Evolutionary conservation across 2,888 invertebrate genomes (phyloP).

Genomic region (Orchestes rusci): DNA sequence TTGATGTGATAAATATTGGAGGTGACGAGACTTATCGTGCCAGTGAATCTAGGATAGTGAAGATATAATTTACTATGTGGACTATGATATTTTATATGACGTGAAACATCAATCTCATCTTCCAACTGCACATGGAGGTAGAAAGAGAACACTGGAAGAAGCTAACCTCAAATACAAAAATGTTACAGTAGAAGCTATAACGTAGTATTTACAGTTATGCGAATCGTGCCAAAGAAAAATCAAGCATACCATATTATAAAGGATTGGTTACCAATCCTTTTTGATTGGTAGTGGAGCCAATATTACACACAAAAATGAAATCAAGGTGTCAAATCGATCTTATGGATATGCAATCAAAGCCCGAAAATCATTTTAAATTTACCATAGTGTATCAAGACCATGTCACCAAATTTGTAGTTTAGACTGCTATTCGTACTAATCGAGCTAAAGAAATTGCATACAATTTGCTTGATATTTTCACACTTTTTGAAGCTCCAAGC

Average conservation of each 20-base stretch:
- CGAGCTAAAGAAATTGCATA: conserved; percentile 7
- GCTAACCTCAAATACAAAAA: conserved; percentile 18
- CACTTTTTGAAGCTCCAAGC: conserved; percentile 10
- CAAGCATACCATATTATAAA: too few species aligned
- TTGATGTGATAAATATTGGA: neutral
- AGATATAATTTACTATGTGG: neutral
- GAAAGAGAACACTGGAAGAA: conserved; percentile 20
- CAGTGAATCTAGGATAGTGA: neutral
- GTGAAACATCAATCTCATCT: conserved; percentile 4
- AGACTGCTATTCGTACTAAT: conserved; percentile 6
- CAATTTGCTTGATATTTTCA: conserved; percentile 9
- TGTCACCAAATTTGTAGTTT: conserved; percentile 8
- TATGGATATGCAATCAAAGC: conserved; percentile 18
- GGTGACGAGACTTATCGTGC: neutral
- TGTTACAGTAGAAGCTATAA: conserved; percentile 9
- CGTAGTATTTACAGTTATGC: conserved; percentile 9
- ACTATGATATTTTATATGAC: neutral
- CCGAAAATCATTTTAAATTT: conserved; percentile 7
- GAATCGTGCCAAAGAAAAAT: conserved; percentile 26
- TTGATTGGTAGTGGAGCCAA: conserved; percentile 11
- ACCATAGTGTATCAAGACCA: conserved; percentile 12
- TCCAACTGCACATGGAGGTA: conserved; percentile 31
- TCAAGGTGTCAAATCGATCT: conserved; percentile 33
- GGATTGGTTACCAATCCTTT: too few species aligned
- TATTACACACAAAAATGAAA: conserved; percentile 28